Evolutionary conservation across 2,797 vertebrate species (phyloP).

Genomic region (Glyptemys insculpta): DNA sequence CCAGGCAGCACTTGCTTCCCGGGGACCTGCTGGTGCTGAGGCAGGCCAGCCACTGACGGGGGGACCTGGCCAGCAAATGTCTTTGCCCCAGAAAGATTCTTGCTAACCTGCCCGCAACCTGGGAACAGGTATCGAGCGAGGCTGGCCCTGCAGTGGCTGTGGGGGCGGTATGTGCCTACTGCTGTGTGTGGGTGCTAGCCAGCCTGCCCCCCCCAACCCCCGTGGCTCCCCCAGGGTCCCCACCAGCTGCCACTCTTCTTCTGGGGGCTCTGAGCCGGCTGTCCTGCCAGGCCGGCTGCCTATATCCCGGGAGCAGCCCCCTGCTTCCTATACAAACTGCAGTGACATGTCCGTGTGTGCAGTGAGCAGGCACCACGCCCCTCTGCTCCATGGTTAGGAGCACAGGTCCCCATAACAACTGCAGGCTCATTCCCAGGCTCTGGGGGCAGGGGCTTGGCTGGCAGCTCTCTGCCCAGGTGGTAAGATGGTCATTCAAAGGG

Average conservation of each 20-base stretch:
- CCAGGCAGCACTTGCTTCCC: background rate
- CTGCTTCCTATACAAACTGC: background rate
- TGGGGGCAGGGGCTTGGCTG: too few species aligned
- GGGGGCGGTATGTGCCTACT: background rate
- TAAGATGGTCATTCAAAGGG: too few species aligned
- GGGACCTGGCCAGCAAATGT: fast-evolving
- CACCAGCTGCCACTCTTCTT: background rate
- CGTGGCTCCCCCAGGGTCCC: background rate
- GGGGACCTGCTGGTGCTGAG: background rate
- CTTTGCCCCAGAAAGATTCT: background rate
- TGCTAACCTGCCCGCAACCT: background rate
- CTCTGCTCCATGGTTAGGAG: background rate
- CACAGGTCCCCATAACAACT: background rate
- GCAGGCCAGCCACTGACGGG: background rate
- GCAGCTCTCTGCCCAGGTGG: too few species aligned
- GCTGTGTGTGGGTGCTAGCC: background rate
- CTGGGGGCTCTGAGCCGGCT: background rate
- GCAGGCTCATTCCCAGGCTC: background rate
- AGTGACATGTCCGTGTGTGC: background rate
- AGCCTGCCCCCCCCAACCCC: background rate
- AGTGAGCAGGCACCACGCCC: background rate
- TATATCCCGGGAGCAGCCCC: background rate
- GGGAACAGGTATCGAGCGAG: background rate
- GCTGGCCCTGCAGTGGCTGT: background rate
- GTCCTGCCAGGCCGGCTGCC: background rate